Evolutionary conservation across 1,140 invertebrate genomes (phyloP).

Genomic region (Hyphantria cunea): DNA sequence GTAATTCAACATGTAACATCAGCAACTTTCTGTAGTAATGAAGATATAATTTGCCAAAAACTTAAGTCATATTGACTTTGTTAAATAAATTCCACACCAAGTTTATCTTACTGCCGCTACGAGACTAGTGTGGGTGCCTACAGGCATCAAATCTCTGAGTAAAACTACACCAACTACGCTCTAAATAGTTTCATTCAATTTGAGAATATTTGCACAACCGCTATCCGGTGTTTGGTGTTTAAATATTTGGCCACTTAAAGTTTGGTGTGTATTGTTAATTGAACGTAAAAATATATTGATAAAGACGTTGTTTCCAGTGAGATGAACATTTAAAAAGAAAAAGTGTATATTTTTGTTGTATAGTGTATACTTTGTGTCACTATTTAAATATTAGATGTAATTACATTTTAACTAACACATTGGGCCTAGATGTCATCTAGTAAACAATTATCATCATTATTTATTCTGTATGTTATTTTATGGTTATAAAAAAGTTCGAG

Average conservation of each 20-base stretch:
- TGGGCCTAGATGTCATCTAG: too few relatives aligned
- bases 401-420: too few relatives aligned
- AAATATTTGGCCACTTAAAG: constrained; percentile 21
- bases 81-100: constrained; percentile 1
- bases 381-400: too few relatives aligned
- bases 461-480: too few relatives aligned
- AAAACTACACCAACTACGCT: constrained; percentile 6
- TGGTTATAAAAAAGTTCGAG: too few relatives aligned
- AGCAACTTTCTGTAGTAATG: background rate
- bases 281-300: constrained; percentile 4
- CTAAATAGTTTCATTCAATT: constrained; percentile 20
- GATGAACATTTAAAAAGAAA: too few relatives aligned
- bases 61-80: background rate
- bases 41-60: background rate
- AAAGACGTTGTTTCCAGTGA: too few relatives aligned
- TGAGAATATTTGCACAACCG: constrained; percentile 21
- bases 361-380: too few relatives aligned
- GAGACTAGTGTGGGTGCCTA: background rate
- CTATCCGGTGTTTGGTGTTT: constrained; percentile 17
- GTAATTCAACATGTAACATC: background rate
- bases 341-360: too few relatives aligned
- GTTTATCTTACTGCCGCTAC: constrained; percentile 10
- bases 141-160: constrained; percentile 10
- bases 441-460: too few relatives aligned
- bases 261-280: constrained; percentile 3